Conservation (phyloP, 1,140 invertebrate genomes). For the Tachypleus tridentatus region DNA sequence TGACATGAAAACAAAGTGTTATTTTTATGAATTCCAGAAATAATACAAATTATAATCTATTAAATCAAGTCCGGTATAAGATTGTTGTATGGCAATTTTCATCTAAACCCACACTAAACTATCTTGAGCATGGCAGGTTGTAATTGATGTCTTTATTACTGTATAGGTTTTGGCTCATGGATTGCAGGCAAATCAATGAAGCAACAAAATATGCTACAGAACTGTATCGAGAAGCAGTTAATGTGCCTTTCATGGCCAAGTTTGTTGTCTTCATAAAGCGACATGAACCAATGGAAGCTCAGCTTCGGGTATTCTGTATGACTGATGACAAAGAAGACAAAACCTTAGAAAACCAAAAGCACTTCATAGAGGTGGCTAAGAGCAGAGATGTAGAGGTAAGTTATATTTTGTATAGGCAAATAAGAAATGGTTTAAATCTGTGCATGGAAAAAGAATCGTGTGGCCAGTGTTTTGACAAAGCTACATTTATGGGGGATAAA, state of each 20-base stretch:
- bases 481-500: no score
- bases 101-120: no score
- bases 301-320: constrained; percentile 94
- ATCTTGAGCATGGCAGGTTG: no score
- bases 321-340: constrained; percentile 99
- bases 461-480: no score
- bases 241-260: constrained; percentile 98
- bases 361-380: constrained; percentile 94
- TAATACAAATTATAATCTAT: no score
- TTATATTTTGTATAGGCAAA: constrained; percentile 2
- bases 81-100: no score
- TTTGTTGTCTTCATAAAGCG: constrained; percentile 97
- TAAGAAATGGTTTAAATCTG: neutral
- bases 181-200: constrained; percentile 90
- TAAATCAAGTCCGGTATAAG: no score
- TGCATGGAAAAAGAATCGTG: no score
- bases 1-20: no score
- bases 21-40: no score
- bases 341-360: constrained; percentile 91
- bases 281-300: constrained; percentile 83
- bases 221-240: constrained; percentile 92
- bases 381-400: constrained; percentile 72
- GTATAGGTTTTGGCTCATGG: constrained; percentile 91
- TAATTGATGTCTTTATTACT: neutral
- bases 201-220: constrained; percentile 98